Percentiles rank a stretch among this genome's conserved stretches.
Evolutionary conservation across 1,140 invertebrate genomes (phyloP).

Genomic region (Berghia stephanieae): DNA sequence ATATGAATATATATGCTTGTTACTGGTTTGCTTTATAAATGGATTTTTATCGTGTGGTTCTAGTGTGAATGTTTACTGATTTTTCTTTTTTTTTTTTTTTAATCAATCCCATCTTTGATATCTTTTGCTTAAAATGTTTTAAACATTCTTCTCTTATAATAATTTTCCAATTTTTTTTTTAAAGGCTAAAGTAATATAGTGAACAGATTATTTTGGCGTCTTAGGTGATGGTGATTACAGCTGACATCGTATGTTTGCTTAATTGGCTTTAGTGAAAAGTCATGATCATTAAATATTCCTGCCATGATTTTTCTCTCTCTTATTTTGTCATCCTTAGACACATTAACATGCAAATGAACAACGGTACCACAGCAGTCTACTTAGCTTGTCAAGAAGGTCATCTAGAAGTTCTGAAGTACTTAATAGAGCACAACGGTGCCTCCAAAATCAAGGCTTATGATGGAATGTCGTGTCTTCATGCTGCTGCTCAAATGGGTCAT

Average conservation of each 20-base stretch:
- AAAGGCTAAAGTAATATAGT: neutral
- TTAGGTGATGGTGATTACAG: neutral
- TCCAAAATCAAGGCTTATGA: slow-evolving; percentile 82
- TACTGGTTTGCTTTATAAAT: too few species aligned
- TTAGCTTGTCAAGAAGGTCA: slow-evolving; percentile 88
- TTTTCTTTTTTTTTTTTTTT: too few species aligned
- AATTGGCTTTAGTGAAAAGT: neutral
- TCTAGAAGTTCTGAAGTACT: slow-evolving; percentile 82
- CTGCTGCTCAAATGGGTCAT: slow-evolving; percentile 87
- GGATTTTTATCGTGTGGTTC: too few species aligned
- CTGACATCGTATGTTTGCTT: neutral
- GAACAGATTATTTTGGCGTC: neutral
- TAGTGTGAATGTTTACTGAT: too few species aligned
- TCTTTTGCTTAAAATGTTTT: too few species aligned
- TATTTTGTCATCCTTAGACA: slow-evolving; percentile 41
- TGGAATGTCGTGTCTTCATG: slow-evolving; percentile 88
- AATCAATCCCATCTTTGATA: slow-evolving; percentile 5
- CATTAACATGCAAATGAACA: slow-evolving; percentile 88
- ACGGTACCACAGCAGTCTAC: slow-evolving; percentile 89
- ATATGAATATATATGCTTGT: neutral
- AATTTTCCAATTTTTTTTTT: neutral
- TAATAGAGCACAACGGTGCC: slow-evolving; percentile 81
- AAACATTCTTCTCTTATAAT: too few species aligned
- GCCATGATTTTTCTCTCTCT: too few species aligned
- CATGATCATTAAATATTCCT: neutral